Percentiles rank a stretch among this genome's conserved stretches.
These are phyloP conservation scores for Rhea pennata DNA, from an alignment of 2,113 vertebrate genomes.

Conservation along the genomic window DNA sequence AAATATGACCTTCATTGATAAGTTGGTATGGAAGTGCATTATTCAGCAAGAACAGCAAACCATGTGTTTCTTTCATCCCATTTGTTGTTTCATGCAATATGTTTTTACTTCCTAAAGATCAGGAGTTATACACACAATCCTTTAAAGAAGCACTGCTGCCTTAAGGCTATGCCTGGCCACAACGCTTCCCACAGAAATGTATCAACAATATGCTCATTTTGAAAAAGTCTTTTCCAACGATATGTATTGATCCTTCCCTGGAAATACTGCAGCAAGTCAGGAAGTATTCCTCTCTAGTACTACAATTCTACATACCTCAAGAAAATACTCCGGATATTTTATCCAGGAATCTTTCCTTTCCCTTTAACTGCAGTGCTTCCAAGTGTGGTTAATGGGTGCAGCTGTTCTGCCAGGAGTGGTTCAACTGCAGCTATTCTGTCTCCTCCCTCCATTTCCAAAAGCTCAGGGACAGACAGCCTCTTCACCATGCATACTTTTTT, in stretches of 20 bases:
- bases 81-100: not conserved
- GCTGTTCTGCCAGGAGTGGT: not conserved
- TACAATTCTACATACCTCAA: not conserved
- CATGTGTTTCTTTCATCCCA: slow-evolving; percentile 11
- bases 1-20: not conserved
- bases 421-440: not conserved
- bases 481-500: not conserved
- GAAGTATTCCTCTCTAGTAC: not conserved
- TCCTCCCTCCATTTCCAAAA: not conserved
- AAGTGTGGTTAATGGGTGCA: not conserved
- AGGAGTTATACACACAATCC: not conserved
- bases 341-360: not conserved
- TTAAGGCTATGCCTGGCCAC: not conserved
- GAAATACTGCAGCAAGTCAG: not conserved
- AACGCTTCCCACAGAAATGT: accelerated
- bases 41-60: slow-evolving; percentile 12
- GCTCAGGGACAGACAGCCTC: not conserved
- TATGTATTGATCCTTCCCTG: not conserved
- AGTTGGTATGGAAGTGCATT: not conserved
- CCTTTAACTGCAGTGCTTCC: not conserved
- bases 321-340: not conserved
- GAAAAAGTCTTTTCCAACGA: not conserved
- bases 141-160: not conserved
- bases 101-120: not conserved
- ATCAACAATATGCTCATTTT: accelerated